Base-by-base conservation (phyloP, 1,140 invertebrate species). In the Calliphora vicina region DNA sequence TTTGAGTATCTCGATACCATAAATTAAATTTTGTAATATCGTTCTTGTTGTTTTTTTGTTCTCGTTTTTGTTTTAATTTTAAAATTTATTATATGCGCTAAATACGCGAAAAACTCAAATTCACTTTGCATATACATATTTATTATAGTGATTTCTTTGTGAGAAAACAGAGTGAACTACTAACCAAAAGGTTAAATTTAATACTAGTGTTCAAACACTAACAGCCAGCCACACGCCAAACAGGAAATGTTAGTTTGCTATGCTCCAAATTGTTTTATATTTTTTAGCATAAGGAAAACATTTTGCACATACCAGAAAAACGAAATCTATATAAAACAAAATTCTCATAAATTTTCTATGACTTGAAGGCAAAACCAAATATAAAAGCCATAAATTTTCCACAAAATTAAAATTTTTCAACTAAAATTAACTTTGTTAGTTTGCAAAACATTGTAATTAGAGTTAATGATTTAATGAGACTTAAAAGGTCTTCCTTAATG, bases 81-180 rank as follows among this genome's bases (percentile, higher is more conserved):
- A 78, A 78, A 78, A 78, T 45, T 45, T 78, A 78, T 78, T 78
- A 78, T 78, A 43, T 78, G 74, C 74, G 74, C 74, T 78, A 78
- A 78, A 78, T 78, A 43, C n/a, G 74, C 25, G 1, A 20, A 67
- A 67, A 67, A 67, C 6, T n/a, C 12, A 13, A 57, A 13, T 57
- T 57, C 50, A 67, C n/a, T 67, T 67, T 67, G 45, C 12, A 6
- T 50, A 50, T 35, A n/a, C n/a, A n/a, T n/a, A n/a, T n/a, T n/a
- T n/a, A 35, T 13, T 50, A 50, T 50, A 17, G 45, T 50, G 35
- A 8, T 35, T 35, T n/a, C n/a, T n/a, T n/a, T 43, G 42, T 6
- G 42, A 12, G 42, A 43, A 43, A 43, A 43, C 71, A 26, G 15
- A 73, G 8, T n/a, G 27, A 74, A 74, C 72, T n/a, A 27, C 17